These are phyloP conservation scores for Neosilurus hyrtlii DNA, from an alignment of 2,797 vertebrate genomes.

Conservation along the genomic window DNA sequence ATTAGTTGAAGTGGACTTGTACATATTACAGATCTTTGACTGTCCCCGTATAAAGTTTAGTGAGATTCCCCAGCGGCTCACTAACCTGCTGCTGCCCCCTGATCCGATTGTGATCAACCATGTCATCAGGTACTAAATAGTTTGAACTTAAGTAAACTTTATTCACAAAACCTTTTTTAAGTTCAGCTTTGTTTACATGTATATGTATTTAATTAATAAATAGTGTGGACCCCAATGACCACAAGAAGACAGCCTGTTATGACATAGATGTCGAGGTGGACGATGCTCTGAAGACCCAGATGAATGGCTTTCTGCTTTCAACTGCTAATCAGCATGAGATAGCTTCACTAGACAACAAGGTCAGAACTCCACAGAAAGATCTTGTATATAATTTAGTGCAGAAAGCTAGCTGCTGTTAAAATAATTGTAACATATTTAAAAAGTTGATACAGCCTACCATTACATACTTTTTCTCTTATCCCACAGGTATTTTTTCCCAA, in stretches of 20 bases:
- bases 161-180: background rate
- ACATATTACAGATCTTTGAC: conserved; percentile 86
- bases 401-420: background rate
- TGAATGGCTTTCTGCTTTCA: conserved; percentile 98
- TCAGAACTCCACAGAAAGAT: conserved; percentile 55
- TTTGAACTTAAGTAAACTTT: no score
- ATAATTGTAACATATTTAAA: no score
- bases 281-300: conserved; percentile 94
- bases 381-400: background rate
- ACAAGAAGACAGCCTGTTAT: conserved; percentile 98
- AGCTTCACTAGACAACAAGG: conserved; percentile 95
- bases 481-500: background rate
- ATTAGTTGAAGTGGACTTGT: background rate
- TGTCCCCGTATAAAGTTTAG: conserved; percentile 96
- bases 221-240: conserved; percentile 96
- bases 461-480: no score
- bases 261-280: conserved; percentile 98
- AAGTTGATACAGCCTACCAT: no score
- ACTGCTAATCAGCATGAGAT: conserved; percentile 99
- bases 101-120: conserved; percentile 99
- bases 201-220: background rate
- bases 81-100: conserved; percentile 90
- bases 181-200: background rate
- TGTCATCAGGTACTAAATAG: conserved; percentile 84
- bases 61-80: conserved; percentile 96